A percentile compares a stretch with the other conserved stretches of the same genome.
Conservation (phyloP, 2,797 vertebrate species). For the Gymnoscopelus braueri region DNA sequence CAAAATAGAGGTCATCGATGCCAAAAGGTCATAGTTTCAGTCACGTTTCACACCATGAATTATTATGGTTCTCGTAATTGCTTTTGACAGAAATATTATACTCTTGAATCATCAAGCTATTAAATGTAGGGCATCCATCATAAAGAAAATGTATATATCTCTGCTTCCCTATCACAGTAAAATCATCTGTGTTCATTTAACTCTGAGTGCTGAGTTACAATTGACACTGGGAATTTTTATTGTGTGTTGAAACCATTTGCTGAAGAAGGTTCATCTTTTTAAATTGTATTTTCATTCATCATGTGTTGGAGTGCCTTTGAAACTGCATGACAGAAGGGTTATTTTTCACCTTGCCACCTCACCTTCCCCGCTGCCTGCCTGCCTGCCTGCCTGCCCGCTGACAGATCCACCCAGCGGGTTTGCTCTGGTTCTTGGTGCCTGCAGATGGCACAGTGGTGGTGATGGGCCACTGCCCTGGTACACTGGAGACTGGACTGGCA, state of each 20-base stretch:
- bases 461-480: conserved; percentile 54
- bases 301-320: not conserved
- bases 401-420: conserved; percentile 59
- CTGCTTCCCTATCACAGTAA: not conserved
- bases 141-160: conserved; percentile 30
- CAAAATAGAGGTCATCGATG: conserved; percentile 4
- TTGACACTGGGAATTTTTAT: too few relatives aligned
- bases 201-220: not conserved
- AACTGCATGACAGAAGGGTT: conserved; percentile 51
- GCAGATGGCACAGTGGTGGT: conserved; percentile 67
- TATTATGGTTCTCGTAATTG: conserved; percentile 42
- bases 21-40: conserved; percentile 32
- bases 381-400: conserved; percentile 37
- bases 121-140: conserved; percentile 34
- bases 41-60: conserved; percentile 41
- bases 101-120: conserved; percentile 8
- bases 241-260: not conserved
- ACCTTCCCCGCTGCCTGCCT: conserved; percentile 50
- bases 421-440: conserved; percentile 28
- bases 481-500: conserved; percentile 45
- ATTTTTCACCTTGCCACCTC: conserved; percentile 63
- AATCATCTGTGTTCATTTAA: not conserved
- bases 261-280: conserved; percentile 22
- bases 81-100: conserved; percentile 49
- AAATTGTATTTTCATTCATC: too few relatives aligned